Conservation (phyloP, 2,113 vertebrate species). For the Dryoscopus gambensis region DNA sequence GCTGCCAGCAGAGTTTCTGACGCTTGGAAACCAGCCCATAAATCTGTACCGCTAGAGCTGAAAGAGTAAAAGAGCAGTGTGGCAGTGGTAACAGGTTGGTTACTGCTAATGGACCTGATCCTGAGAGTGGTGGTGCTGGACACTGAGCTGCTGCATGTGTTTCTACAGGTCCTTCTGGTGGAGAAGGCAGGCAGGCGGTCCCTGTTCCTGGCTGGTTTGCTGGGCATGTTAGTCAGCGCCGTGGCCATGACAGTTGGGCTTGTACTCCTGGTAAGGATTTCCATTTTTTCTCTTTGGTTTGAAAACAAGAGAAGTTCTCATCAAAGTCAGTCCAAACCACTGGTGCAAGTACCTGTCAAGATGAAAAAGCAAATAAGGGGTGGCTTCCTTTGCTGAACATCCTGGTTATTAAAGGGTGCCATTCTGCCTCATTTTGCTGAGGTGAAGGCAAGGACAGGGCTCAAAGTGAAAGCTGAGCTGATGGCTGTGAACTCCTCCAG, state of each 20-base stretch:
- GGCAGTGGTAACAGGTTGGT: neutral
- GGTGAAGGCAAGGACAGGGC: neutral
- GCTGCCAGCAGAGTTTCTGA: neutral
- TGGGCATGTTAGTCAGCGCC: constrained; percentile 87
- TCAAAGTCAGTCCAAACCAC: neutral
- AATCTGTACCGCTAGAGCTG: neutral
- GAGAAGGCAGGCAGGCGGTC: constrained; percentile 87
- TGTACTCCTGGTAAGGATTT: constrained; percentile 79
- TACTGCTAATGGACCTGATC: neutral
- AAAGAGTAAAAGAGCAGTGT: neutral
- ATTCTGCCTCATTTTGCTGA: neutral
- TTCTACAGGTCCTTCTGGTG: constrained; percentile 83
- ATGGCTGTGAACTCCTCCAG: neutral
- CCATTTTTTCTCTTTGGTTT: neutral
- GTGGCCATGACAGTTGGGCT: constrained; percentile 89
- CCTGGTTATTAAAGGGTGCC: neutral
- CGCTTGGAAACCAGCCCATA: neutral
- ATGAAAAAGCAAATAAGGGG: neutral
- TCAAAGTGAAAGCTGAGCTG: neutral
- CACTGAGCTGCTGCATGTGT: neutral
- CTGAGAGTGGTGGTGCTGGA: neutral
- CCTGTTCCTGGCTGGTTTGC: constrained; percentile 82
- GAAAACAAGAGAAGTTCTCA: neutral
- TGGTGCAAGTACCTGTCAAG: neutral
- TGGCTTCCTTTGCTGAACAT: neutral